phyloP scores from a whole-genome alignment of 35 echinoderm and acorn worm genomes.

The Apostichopus parvimensis region DNA sequence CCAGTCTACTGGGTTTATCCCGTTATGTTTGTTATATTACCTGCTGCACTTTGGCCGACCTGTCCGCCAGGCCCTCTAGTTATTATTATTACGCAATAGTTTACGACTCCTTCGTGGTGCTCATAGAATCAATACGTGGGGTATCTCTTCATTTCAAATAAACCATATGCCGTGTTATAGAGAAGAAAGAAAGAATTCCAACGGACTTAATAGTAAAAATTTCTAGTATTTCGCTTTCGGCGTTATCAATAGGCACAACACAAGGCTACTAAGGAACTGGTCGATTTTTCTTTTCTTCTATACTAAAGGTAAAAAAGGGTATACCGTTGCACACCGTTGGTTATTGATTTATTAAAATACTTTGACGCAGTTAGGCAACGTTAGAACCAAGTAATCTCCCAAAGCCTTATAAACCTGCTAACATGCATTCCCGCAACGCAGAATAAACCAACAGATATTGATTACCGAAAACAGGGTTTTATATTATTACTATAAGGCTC shows the following conservation, averaged over 20 bases:
- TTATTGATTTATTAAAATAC: constrained; percentile 46
- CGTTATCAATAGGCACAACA: neutral
- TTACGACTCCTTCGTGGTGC: constrained; percentile 16
- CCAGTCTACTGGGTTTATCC: no score
- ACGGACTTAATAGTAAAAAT: neutral
- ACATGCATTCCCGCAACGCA: neutral
- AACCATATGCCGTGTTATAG: neutral
- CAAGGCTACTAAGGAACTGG: neutral
- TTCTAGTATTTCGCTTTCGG: neutral
- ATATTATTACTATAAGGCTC: constrained; percentile 14
- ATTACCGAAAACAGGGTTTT: neutral
- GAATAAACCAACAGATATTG: constrained; percentile 22
- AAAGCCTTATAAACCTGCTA: constrained; percentile 17
- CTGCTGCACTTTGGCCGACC: neutral
- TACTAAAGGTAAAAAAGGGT: neutral
- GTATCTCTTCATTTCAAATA: neutral
- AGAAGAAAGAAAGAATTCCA: neutral
- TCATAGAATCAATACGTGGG: neutral
- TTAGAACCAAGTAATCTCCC: constrained; percentile 36
- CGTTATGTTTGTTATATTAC: no score
- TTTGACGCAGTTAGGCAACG: constrained; percentile 19
- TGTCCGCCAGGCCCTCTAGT: neutral
- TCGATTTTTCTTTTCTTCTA: constrained; percentile 23
- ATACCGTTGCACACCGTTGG: constrained; percentile 26
- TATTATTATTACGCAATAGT: constrained; percentile 18